These are phyloP conservation scores for Deladenus siricidicola DNA, from an alignment of 2,888 invertebrate genomes.

Conservation along the genomic window DNA sequence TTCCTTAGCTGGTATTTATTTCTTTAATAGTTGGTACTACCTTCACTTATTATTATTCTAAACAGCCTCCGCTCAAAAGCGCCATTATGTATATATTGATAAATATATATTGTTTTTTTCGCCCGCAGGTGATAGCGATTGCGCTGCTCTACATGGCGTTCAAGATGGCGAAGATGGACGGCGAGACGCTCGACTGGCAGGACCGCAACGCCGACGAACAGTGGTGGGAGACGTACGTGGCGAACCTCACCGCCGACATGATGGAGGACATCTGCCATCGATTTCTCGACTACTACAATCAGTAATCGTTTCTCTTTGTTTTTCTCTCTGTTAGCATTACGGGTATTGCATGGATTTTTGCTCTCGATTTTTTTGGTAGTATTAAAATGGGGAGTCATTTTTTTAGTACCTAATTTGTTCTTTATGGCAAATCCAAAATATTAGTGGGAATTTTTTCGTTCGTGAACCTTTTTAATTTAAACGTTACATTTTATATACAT, in stretches of 20 bases:
- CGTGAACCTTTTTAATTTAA: too few relatives aligned
- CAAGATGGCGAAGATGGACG: constrained; percentile 87
- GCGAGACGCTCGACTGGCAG: constrained; percentile 71
- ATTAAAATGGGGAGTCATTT: too few relatives aligned
- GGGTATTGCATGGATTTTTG: too few relatives aligned
- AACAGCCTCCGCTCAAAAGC: background rate
- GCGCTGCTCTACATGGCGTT: constrained; percentile 93
- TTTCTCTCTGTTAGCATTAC: too few relatives aligned
- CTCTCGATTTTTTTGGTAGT: too few relatives aligned
- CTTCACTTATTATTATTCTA: background rate
- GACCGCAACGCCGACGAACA: constrained; percentile 55
- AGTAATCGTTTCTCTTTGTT: constrained; percentile 3
- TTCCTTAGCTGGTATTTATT: too few relatives aligned
- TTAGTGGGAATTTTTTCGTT: too few relatives aligned
- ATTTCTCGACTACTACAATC: constrained; percentile 30
- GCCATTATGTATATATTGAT: background rate
- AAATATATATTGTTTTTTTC: constrained; percentile 1
- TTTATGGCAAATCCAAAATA: too few relatives aligned
- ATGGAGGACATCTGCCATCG: constrained; percentile 63
- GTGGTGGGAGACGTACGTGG: constrained; percentile 98
- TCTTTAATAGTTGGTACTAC: too few relatives aligned
- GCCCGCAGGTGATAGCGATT: constrained; percentile 77
- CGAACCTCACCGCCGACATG: constrained; percentile 83
- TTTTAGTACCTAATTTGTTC: too few relatives aligned
- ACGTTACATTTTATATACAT: too few relatives aligned